Evolutionary conservation across 2,113 vertebrate genomes (phyloP), one percentile per base, ranked within the genome.

Genomic region (Eleginops maclovinus): DNA sequence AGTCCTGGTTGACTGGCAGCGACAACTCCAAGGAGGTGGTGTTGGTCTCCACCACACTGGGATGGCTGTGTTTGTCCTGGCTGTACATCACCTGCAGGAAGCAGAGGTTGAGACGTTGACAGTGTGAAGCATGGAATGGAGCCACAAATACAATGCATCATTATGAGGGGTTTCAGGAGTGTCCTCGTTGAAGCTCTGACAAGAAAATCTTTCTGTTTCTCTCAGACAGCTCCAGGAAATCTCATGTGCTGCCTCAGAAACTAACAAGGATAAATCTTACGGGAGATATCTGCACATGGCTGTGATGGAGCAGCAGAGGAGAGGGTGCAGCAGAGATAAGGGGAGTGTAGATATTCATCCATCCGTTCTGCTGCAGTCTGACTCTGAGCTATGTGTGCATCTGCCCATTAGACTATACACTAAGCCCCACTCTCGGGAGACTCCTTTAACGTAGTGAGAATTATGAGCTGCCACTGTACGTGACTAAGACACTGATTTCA

Each of bases 21-120:
- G 97, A 96, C 62, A 99, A 94, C 93, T 99, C 97, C 90, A 99
- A 95, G 0, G 96, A 98, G 22, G 97, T 99, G 83, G 90, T 95
- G n/a, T 98, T 99, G 1, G 98, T 99, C 88, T 99, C 96, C 44
- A 99, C 97, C 50, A 99, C 93, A 0, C 95, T 96, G 0, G 96
- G 95, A 36, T 91, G 95, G 85, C 96, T 94, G 85, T 98, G 96
- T 83, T 94, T 94, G 94, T 95, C 97, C 94, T 96, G 96, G 87
- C 96, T 95, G 93, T 99, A 99, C 88, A 97, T 84, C 72, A 99
- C 97, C 98, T 99, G 88, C 62, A 83, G 79, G 61, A 51, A 77
- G 72, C 58, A 31, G 43, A 54, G 77, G 50, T 54, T 16, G 41
- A 4, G 31, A 71, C 1, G 21, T 59, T 44, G 72, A 72, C 12